Percentiles rank a stretch among this genome's conserved stretches.
phyloP scores from a whole-genome alignment of 1,140 invertebrate genomes.

The Amphibalanus amphitrite region DNA sequence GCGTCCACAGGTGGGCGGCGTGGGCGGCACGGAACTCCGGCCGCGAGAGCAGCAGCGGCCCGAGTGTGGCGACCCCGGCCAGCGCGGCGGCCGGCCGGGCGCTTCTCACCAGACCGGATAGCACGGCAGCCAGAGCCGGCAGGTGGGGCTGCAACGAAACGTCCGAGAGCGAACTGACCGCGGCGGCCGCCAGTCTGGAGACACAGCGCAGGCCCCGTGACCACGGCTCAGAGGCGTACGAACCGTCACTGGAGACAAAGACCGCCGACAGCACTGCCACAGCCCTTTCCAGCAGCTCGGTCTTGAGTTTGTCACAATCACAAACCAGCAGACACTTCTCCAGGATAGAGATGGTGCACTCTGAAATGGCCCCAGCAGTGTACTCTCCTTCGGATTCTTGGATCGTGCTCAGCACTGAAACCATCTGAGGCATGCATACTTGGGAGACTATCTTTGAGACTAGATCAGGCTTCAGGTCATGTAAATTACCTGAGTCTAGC shows the following conservation, averaged over 20 bases:
- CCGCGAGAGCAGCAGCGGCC: background rate
- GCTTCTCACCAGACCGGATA: background rate
- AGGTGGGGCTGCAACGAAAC: background rate
- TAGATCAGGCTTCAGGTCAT: background rate
- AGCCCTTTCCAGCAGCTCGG: background rate
- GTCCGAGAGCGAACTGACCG: background rate
- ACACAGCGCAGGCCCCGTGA: background rate
- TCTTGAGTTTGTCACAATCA: background rate
- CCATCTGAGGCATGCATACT: background rate
- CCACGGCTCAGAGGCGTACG: background rate
- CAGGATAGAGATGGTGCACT: background rate
- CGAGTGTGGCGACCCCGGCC: background rate
- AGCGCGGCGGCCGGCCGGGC: too few species aligned
- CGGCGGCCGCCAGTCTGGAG: background rate
- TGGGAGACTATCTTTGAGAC: background rate
- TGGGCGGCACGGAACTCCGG: background rate
- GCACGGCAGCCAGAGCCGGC: background rate
- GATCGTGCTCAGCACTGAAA: background rate
- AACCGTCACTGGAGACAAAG: background rate
- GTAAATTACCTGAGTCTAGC: background rate
- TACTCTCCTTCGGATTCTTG: background rate
- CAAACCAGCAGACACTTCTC: background rate
- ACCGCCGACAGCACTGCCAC: background rate
- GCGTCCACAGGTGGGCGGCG: background rate
- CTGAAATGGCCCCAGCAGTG: background rate